Evolutionary conservation across 2,888 invertebrate genomes (phyloP), one percentile per base, ranked within the genome.

Genomic region (Erebia palarica): DNA sequence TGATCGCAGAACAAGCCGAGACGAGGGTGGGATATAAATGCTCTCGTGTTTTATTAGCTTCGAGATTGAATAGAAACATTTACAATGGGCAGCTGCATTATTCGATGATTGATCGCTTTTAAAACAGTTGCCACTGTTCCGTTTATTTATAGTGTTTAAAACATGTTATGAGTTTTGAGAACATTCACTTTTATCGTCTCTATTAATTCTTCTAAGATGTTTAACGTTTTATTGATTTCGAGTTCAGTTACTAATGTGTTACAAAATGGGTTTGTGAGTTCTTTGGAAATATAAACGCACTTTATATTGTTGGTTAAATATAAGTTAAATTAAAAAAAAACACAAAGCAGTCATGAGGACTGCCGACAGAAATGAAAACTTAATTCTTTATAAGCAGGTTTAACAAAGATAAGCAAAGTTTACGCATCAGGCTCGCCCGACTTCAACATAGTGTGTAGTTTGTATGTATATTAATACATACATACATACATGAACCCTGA

Each of bases 11-110:
- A 74, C 73, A 63, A 75, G 77, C 66, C 70, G 74, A 75, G 73
- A 65, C 75, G 70, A 53, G 71, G 75, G 77, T 71, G 67, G 61
- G 76, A 71, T 73, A 75, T 80, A 77, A 77, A 81, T 77, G 77
- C 70, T 72, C 69, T 73, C 75, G 73, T 77, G 61, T 65, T 73
- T 69, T 78, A 77, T 78, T 75, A 70, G 72, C 65, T 67, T 74
- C 76, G 72, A 78, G 78, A 81, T 79, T 81, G 78, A 81, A 77
- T 71, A 74, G 73, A 74, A 49, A 74, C 76, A 72, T 78, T 77
- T 76, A 75, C 74, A 71, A 74, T 69, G 61, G 65, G 64, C 76
- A 72, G 73, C 69, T 78, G 75, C 68, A 65, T 72, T 70, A 66
- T 70, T 70, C 58, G 70, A 69, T 68, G 71, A 72, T 74, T 63